These are phyloP conservation scores for Pseudomyrmex dendroicus DNA, from an alignment of 1,140 invertebrate genomes.

Conservation along the genomic window DNA sequence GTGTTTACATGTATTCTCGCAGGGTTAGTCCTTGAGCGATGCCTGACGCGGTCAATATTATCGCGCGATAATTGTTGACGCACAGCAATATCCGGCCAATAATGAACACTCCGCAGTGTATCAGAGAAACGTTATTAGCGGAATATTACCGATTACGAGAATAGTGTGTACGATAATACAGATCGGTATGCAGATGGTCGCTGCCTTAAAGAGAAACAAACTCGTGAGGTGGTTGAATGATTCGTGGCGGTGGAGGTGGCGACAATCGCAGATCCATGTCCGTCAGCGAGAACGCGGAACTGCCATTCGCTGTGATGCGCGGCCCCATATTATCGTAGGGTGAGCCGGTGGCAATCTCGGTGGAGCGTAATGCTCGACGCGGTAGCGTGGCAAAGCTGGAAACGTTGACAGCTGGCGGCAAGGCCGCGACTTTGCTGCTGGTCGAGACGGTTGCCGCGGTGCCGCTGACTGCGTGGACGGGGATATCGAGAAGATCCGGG, in stretches of 20 bases:
- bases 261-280: conserved; percentile 85
- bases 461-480: conserved; percentile 79
- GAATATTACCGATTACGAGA: conserved; percentile 45
- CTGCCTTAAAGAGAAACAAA: conserved; percentile 82
- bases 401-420: conserved; percentile 72
- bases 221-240: conserved; percentile 85
- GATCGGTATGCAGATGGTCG: not conserved
- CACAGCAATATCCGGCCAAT: conserved; percentile 25
- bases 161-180: conserved; percentile 21
- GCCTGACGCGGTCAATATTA: conserved; percentile 30
- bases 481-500: conserved; percentile 91
- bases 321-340: conserved; percentile 95
- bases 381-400: conserved; percentile 88
- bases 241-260: conserved; percentile 85
- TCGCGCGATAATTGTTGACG: conserved; percentile 33
- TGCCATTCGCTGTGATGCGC: conserved; percentile 93
- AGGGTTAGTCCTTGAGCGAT: conserved; percentile 10
- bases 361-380: conserved; percentile 80
- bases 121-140: conserved; percentile 25
- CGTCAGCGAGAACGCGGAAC: conserved; percentile 92
- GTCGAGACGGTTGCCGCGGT: conserved; percentile 66
- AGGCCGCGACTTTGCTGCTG: conserved; percentile 65
- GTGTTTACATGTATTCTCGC: conserved; percentile 3
- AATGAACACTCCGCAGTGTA: conserved; percentile 34
- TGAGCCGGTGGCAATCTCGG: conserved; percentile 79